Evolutionary conservation across 2,888 invertebrate genomes (phyloP), one percentile per base, ranked within the genome.

Genomic region (Brachyopa scutellaris): DNA sequence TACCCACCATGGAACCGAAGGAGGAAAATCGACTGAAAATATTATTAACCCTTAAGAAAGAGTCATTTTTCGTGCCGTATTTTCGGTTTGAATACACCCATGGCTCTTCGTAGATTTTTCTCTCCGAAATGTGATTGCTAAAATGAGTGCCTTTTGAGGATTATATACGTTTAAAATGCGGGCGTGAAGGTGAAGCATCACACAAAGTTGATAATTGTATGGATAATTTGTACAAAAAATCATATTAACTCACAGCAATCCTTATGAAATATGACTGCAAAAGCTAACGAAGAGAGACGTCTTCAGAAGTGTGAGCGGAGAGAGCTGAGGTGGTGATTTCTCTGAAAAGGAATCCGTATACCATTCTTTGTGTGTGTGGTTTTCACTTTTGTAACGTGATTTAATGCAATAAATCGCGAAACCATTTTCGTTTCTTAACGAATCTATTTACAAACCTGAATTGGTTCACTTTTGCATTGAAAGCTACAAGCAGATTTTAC

Each of bases 201-300:
- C 53, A 29, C 51, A 29, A 47, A 73, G 49, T 69, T 80, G 73
- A 74, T 80, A 74, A 80, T 74, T 80, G 74, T 62, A 51, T 17
- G 55, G 49, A 74, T 74, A 49, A 57, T 57, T 79, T 53, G 15
- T 59, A 2, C 13, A 59, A 64, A 26, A 2, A 13, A 9, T 21
- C n/a, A 40, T 13, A 55, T 8, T 2, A 11, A 8, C 19, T 9
- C 11, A 11, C 45, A 67, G 33, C 57, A 33, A 45, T 69, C 36
- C 47, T 64, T 64, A 53, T 66, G 29, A 72, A 61, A 59, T 59
- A 72, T 45, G 61, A 64, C 40, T 49, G 47, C 57, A 40, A 57
- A 64, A 49, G 62, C 47, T 57, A 26, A 53, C 33, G 40, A 62
- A 51, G 36, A 15, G 47, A 31, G 33, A 26, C n/a, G n/a, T 9